Percentiles rank a stretch among this genome's conserved stretches.
Evolutionary conservation across 2,113 vertebrate species (phyloP).

Genomic region (Antechinus flavipes): DNA sequence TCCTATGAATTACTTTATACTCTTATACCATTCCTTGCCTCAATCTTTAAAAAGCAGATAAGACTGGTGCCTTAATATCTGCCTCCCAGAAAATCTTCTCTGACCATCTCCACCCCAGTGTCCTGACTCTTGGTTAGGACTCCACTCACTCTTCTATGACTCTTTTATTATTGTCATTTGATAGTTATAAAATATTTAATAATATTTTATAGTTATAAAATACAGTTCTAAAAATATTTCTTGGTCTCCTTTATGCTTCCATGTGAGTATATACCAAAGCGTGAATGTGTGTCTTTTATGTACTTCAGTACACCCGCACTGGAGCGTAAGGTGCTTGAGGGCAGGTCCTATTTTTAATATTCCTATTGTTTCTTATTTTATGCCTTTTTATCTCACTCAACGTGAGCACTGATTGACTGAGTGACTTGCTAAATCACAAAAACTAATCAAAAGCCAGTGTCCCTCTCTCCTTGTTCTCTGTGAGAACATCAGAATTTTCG

Average conservation of each 20-base stretch:
- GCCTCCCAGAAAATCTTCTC: neutral
- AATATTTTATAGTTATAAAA: too few species aligned
- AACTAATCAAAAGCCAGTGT: too few species aligned
- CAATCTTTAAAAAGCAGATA: neutral
- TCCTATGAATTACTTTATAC: neutral
- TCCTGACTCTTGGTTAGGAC: too few species aligned
- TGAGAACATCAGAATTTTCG: too few species aligned
- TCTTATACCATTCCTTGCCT: neutral
- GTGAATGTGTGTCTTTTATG: neutral
- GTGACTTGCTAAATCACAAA: too few species aligned
- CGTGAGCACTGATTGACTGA: too few species aligned
- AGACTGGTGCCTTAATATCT: neutral
- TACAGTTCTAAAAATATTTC: neutral
- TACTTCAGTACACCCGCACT: neutral
- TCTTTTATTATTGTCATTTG: neutral
- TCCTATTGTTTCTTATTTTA: too few species aligned
- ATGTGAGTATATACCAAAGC: neutral
- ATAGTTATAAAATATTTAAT: neutral
- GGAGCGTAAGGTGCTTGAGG: neutral
- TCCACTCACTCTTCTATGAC: neutral
- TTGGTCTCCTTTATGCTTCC: neutral
- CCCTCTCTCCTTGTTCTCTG: too few species aligned
- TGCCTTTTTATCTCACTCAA: too few species aligned
- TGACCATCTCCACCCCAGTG: neutral
- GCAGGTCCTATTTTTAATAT: neutral